Evolutionary conservation across 1,140 invertebrate species (phyloP).

Genomic region (Fopius arisanus): DNA sequence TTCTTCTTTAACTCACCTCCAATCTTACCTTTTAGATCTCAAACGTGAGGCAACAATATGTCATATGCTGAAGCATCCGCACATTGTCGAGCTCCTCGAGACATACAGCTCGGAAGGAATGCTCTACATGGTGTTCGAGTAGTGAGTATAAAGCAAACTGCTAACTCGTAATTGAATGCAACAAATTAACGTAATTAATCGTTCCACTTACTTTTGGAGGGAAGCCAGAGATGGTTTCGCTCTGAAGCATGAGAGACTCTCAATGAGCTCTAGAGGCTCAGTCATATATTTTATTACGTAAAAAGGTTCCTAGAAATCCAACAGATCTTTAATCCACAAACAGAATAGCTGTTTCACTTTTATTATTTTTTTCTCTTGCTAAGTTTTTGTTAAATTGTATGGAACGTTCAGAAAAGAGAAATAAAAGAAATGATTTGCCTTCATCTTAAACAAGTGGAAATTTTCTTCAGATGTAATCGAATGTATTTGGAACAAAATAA

Average conservation of each 20-base stretch:
- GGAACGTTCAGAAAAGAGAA: no score
- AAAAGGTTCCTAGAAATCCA: neutral
- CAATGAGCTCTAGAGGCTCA: no score
- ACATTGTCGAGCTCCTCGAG: conserved; percentile 97
- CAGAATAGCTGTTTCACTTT: neutral
- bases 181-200: neutral
- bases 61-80: conserved; percentile 98
- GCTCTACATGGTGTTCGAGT: conserved; percentile 99
- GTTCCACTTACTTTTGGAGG: neutral
- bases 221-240: neutral
- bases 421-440: no score
- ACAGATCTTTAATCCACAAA: neutral
- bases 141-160: conserved; percentile 81
- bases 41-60: conserved; percentile 98
- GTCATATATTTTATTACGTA: no score
- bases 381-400: no score
- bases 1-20: neutral
- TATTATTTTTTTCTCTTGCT: no score
- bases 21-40: conserved; percentile 77
- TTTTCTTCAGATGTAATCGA: no score
- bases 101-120: conserved; percentile 99
- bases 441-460: no score
- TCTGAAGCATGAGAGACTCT: neutral
- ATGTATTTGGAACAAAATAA: no score
- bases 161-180: neutral